These are phyloP conservation scores for Pristionchus fissidentatus DNA, from an alignment of 2,888 invertebrate species.

Conservation along the genomic window DNA sequence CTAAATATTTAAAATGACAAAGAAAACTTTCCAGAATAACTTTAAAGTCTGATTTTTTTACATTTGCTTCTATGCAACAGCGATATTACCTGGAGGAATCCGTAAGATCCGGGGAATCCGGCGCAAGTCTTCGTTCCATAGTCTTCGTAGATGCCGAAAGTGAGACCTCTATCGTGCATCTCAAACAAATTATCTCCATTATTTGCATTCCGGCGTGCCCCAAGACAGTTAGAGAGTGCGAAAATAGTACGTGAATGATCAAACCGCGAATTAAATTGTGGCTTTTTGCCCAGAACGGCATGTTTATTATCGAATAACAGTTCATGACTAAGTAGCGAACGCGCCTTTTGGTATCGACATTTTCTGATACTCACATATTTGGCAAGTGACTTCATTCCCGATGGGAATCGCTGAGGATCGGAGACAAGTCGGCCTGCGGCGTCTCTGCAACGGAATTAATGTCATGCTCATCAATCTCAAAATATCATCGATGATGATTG, in stretches of 20 bases:
- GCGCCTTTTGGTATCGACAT: too few species aligned
- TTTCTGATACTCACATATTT: conserved; percentile 64
- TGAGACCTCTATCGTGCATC: conserved; percentile 92
- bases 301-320: not conserved
- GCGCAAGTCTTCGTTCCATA: conserved; percentile 97
- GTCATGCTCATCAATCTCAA: not conserved
- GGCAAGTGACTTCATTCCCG: conserved; percentile 70
- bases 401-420: conserved; percentile 71
- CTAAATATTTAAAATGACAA: not conserved
- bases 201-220: too few species aligned
- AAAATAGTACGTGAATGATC: too few species aligned
- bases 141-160: conserved; percentile 97
- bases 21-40: conserved; percentile 8
- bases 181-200: conserved; percentile 76
- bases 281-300: too few species aligned
- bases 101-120: conserved; percentile 93
- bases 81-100: conserved; percentile 81
- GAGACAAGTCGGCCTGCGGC: conserved; percentile 64
- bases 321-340: too few species aligned
- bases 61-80: too few species aligned
- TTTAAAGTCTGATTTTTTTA: not conserved
- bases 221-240: too few species aligned
- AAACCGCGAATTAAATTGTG: too few species aligned
- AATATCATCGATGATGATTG: too few species aligned
- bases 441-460: conserved; percentile 50